Evolutionary conservation across 2,797 vertebrate genomes (phyloP), one percentile per base, ranked within the genome.

Genomic region (Gallinago stenura): DNA sequence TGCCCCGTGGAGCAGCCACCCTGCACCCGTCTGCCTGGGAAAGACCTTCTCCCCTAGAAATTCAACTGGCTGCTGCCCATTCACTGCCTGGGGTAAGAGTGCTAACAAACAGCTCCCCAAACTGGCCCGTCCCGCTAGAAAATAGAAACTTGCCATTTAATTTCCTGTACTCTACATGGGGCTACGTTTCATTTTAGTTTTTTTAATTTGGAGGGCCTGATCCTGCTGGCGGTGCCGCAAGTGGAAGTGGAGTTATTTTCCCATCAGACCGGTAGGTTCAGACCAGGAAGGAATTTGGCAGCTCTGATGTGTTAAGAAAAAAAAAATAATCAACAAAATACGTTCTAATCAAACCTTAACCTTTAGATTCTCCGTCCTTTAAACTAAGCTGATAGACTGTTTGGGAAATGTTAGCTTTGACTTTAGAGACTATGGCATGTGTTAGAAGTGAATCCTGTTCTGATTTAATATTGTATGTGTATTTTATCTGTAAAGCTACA

Each of bases 361-460:
- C 60, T 94, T 94, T 91, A 79, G 53, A 45, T 90, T 93, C 81
- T 54, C 28, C 6, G 0, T 56, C 24, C 41, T 95, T 94, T 86
- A 88, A 87, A 71, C 39, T 80, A 66, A 96, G 48, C 61, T 76
- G 64, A 61, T 76, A 50, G 62, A 51, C 48, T 85, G 10, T 70
- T 93, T 95, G 62, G 53, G 78, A 86, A 95, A 64, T 21, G 62
- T 90, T 93, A 71, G 37, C 77, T 92, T 92, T 96, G 89, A 66
- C 92, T 97, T 83, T 72, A 69, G 66, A 92, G 72, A 57, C 84
- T 66, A 11, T 84, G 65, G 87, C 22, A 35, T 53, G 39, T 83
- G 35, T 86, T 87, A 77, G 43, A 90, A 94, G 80, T 72, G 85
- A 96, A 56, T 89, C 46, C 45, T 95, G 22, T 84, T 89, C 87